phyloP scores from a whole-genome alignment of 2,888 invertebrate genomes.

The Leucophora obtusa region DNA sequence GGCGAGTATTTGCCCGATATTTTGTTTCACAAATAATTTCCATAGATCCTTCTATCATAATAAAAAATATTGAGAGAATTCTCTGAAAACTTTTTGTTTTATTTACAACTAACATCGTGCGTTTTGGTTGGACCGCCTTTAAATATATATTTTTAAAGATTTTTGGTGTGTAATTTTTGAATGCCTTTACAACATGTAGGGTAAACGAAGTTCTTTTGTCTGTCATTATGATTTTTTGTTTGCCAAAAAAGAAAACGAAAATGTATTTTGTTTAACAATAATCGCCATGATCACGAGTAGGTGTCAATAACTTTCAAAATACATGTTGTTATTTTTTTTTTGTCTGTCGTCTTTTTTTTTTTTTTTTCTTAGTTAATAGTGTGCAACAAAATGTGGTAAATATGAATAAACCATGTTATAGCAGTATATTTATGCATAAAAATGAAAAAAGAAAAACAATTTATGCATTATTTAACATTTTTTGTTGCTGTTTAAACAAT shows the following conservation, averaged over 20 bases:
- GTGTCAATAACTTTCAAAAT: slow-evolving; percentile 67
- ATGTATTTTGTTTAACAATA: slow-evolving; percentile 63
- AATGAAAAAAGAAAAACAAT: slow-evolving; percentile 35
- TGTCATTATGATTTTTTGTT: neutral
- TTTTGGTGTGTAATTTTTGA: neutral
- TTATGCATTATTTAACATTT: slow-evolving; percentile 63
- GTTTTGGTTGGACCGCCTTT: too few species aligned
- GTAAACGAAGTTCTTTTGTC: slow-evolving; percentile 52
- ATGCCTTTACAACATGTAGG: slow-evolving; percentile 10
- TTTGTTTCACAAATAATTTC: too few species aligned
- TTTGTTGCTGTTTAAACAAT: neutral
- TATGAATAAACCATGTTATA: slow-evolving; percentile 62
- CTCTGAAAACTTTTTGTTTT: too few species aligned
- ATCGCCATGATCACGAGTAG: slow-evolving; percentile 67
- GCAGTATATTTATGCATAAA: slow-evolving; percentile 61
- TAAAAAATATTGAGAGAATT: too few species aligned
- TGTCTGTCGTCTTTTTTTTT: neutral
- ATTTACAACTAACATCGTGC: too few species aligned
- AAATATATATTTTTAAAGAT: too few species aligned
- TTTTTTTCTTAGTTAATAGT: slow-evolving; percentile 1
- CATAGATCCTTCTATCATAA: too few species aligned
- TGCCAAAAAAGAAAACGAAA: slow-evolving; percentile 32
- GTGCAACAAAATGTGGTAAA: slow-evolving; percentile 56
- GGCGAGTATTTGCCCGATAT: too few species aligned
- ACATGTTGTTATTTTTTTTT: slow-evolving; percentile 48